Percentiles rank a stretch among this genome's conserved stretches.
Conservation (phyloP, 2,797 vertebrate genomes). For the Urocyon cinereoargenteus region DNA sequence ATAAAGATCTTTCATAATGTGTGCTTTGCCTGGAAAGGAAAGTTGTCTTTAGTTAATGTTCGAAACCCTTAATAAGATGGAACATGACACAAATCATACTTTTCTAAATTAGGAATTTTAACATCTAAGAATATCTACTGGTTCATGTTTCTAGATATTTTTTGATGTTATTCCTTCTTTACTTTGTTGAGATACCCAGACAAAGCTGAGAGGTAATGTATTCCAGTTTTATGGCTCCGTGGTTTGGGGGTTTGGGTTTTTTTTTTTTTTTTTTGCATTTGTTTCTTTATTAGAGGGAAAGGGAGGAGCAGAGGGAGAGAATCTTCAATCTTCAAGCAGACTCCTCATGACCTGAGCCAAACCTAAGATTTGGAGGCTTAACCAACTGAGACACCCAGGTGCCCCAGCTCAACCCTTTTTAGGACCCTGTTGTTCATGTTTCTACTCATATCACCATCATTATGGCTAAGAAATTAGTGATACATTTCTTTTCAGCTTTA, state of each 20-base stretch:
- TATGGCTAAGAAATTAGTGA: not conserved
- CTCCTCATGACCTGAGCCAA: not conserved
- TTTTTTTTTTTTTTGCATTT: not conserved
- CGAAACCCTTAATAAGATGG: not conserved
- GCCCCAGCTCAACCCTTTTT: not conserved
- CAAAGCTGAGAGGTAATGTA: not conserved
- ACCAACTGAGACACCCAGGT: not conserved
- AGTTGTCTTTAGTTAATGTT: slow-evolving; percentile 52
- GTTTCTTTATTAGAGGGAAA: not conserved
- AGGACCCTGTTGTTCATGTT: not conserved
- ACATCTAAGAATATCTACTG: not conserved
- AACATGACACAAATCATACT: not conserved
- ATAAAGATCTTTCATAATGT: not conserved
- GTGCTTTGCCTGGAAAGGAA: not conserved
- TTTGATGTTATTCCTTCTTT: not conserved
- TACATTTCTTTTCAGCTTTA: slow-evolving; percentile 5
- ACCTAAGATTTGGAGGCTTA: not conserved
- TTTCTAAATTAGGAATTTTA: slow-evolving; percentile 37
- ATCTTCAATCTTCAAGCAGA: not conserved
- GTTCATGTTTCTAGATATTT: slow-evolving; percentile 6
- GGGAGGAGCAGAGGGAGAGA: not conserved
- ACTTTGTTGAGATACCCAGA: not conserved
- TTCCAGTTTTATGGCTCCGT: slow-evolving; percentile 7
- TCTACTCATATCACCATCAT: not conserved
- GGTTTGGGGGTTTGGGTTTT: not conserved